Percentiles rank a stretch among this genome's conserved stretches.
Evolutionary conservation across 2,113 vertebrate species (phyloP).

Genomic region (Bos javanicus): DNA sequence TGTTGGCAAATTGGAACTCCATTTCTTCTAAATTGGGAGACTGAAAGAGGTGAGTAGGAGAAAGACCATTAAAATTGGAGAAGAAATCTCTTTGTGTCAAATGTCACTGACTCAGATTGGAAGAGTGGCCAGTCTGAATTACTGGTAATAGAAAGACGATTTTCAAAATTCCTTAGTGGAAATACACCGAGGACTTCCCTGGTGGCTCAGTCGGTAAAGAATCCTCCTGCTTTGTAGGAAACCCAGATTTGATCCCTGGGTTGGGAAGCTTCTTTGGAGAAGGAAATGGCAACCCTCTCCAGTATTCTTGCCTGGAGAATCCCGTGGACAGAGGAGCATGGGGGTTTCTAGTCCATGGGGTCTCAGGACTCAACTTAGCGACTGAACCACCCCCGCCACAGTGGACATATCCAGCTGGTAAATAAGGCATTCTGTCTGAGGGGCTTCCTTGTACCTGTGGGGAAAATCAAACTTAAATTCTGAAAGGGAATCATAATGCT

Average conservation of each 20-base stretch:
- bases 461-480: conserved; percentile 10
- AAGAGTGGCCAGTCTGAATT: rapidly evolving
- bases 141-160: neutral
- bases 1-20: neutral
- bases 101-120: neutral
- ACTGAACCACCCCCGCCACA: neutral
- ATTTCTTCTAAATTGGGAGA: conserved; percentile 14
- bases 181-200: neutral
- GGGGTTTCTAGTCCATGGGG: neutral
- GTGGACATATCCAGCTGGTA: neutral
- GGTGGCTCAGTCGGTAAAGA: neutral
- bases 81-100: neutral
- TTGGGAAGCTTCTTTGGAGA: neutral
- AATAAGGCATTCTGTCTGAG: neutral
- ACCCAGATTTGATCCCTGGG: neutral
- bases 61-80: neutral
- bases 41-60: neutral
- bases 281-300: neutral
- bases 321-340: neutral
- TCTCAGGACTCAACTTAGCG: neutral
- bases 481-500: neutral
- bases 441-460: neutral
- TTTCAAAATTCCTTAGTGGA: neutral
- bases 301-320: neutral
- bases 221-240: neutral